Base-by-base conservation (phyloP, 2,113 vertebrate species). In the Euleptes europaea region DNA sequence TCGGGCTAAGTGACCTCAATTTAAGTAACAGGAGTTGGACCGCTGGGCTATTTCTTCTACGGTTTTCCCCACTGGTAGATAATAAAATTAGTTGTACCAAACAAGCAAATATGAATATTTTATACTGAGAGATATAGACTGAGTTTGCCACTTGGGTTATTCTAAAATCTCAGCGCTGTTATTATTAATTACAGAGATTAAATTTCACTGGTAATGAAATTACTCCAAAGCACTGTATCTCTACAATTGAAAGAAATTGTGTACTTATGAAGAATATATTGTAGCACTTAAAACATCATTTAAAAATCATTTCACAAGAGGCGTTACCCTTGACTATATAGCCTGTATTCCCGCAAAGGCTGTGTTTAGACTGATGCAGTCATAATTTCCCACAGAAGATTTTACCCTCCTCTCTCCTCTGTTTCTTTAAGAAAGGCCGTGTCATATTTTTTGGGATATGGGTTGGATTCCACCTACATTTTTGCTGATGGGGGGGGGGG, bases 121-220 rank as follows among this genome's bases (percentile, higher is more conserved):
- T 57, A 72, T 72, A 71, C 21, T 11, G 49, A 82, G 26, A 63
- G 15, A 23, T 44, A 80, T n/a, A 63, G 60, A 35, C 1, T 82
- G 44, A 28, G 54, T 78, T 80, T 78, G 42, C 54, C 78, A 80
- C 2, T 2, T 38, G 57, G 1, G 9, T 89, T 72, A 57, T 85
- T 88, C 13, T 33, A 79, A 33, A 54, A 88, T 63, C 7, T 42
- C 78, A 79, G 81, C 60, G 35, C 31, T 33, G 67, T 14, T 81
- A 13, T 17, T 67, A 85, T 51, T 78, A 80, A 86, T 86, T 74
- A 63, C 33, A 21, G 26, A 80, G 23, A n/a, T 74, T 73, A 49
- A 51, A 92, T 74, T 44, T 69, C 5, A 72, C n/a, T 63, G 38
- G 40, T 73, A 85, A 79, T 79, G 69, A 49, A 85, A 73, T 73